Base-by-base conservation (phyloP, 2,888 invertebrate species). In the Erpobdella octoculata region DNA sequence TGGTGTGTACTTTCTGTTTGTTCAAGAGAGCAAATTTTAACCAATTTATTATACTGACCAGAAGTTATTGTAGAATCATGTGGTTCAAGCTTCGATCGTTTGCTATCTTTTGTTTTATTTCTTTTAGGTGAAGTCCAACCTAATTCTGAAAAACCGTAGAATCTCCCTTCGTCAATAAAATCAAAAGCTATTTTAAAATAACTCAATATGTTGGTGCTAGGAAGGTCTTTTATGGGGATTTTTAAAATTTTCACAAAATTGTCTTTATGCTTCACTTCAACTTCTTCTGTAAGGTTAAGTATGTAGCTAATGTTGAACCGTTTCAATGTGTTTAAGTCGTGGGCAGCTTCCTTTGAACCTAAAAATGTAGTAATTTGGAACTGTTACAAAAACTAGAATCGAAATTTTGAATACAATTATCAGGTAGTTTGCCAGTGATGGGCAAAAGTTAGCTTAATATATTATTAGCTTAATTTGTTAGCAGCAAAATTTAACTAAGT, bases 291-390 rank as follows among this genome's bases (percentile, higher is more conserved):
- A n/a, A 69, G 35, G 69, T 69, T 69, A 21, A 69, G 35, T n/a
- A 69, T 35, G 58, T 69, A 58, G 15, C 46, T 69, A 36, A 69
- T 69, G 69, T 69, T 48, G 69, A 48, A 48, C 9, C 35, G 58
- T 28, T 69, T 46, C 31, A 69, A 58, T 2, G 35, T n/a, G n/a
- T 31, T 58, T 21, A 31, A 21, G 37, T 35, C 46, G 33, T 69
- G 58, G 18, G 69, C 69, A 12, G 69, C 69, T 25, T 69, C 69
- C 36, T 69, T 69, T 2, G 69, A 69, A 35, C 69, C 69, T 69
- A n/a, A 6, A n/a, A n/a, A n/a, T n/a, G n/a, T n/a, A n/a, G n/a
- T n/a, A n/a, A n/a, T n/a, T n/a, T n/a, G n/a, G n/a, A n/a, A n/a
- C n/a, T n/a, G n/a, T n/a, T n/a, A n/a, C n/a, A n/a, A n/a, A n/a